Percentiles rank a stretch among this genome's conserved stretches.
Conservation (phyloP, 2,888 invertebrate species). For the Hirtodrosophila histrioides region DNA sequence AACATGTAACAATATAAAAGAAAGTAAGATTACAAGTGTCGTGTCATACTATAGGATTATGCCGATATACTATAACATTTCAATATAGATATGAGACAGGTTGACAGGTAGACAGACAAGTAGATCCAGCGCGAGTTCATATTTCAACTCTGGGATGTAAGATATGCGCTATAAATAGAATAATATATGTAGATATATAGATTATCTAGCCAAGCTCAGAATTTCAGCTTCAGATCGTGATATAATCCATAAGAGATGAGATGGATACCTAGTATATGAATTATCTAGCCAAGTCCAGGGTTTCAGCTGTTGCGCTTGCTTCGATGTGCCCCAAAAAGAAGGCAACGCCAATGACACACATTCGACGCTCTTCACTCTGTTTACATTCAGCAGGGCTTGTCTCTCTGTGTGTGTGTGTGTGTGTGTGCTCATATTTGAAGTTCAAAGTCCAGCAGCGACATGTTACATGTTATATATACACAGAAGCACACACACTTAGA, state of each 20-base stretch:
- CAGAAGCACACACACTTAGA: slow-evolving; percentile 1
- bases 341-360: slow-evolving; percentile 49
- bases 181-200: slow-evolving; percentile 1
- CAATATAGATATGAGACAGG: too few relatives aligned
- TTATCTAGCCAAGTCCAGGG: neutral
- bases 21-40: too few relatives aligned
- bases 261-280: neutral
- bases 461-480: neutral
- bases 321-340: slow-evolving; percentile 32
- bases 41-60: too few relatives aligned
- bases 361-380: slow-evolving; percentile 34
- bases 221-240: neutral
- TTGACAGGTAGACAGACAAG: too few relatives aligned
- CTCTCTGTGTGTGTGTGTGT: slow-evolving; percentile 3
- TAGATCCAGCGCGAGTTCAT: too few relatives aligned
- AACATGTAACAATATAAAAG: too few relatives aligned
- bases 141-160: too few relatives aligned
- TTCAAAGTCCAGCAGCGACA: slow-evolving; percentile 34
- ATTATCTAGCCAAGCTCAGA: neutral
- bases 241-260: too few relatives aligned
- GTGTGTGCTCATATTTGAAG: slow-evolving; percentile 24
- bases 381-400: slow-evolving; percentile 16
- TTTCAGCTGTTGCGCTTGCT: slow-evolving; percentile 20
- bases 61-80: too few relatives aligned
- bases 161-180: neutral